Evolutionary conservation across 2,888 invertebrate genomes (phyloP), one percentile per base, ranked within the genome.

Genomic region (Agrochola lychnidis): DNA sequence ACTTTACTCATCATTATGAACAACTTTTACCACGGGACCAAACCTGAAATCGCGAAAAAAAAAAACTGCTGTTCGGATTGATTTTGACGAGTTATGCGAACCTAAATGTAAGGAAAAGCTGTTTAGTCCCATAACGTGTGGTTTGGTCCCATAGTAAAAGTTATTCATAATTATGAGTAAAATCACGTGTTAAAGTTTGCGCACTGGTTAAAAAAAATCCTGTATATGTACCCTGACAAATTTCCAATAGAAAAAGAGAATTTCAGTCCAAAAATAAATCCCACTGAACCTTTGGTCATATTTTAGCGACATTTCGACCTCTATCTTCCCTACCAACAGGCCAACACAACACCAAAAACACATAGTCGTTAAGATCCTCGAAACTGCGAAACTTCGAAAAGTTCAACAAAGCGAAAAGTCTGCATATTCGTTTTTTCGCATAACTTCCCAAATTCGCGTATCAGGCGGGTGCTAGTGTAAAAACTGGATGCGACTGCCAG

Each of bases 401-500:
- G 53, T 76, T 73, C 74, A 85, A 87, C 84, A 86, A 77, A 78
- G 81, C 74, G 73, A 68, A 16, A 70, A 36, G 85, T 80, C 84
- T 87, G 83, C 85, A 86, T 86, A 85, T 88, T 88, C 89, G 53
- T 88, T 90, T 91, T 91, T 92, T 89, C 84, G 83, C 83, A 89
- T 89, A 89, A 84, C 91, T 89, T 84, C 86, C 91, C 89, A 91
- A 92, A 91, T 89, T 91, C 89, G 88, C 85, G 87, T 86, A 86
- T 87, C 87, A 82, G 90, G 88, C 90, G 83, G 83, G 85, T 76
- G 83, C 76, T 74, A 79, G 77, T 70, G 78, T 83, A 87, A 92
- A 92, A 93, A 93, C 92, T 89, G 89, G 90, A 88, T 86, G 79
- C 87, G 87, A 87, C 88, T 86, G 87, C 86, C 80, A 87, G 87